A percentile compares a stretch with the other conserved stretches of the same genome.
Evolutionary conservation across 2,888 invertebrate species (phyloP).

Genomic region (Caenorhabditis angaria): DNA sequence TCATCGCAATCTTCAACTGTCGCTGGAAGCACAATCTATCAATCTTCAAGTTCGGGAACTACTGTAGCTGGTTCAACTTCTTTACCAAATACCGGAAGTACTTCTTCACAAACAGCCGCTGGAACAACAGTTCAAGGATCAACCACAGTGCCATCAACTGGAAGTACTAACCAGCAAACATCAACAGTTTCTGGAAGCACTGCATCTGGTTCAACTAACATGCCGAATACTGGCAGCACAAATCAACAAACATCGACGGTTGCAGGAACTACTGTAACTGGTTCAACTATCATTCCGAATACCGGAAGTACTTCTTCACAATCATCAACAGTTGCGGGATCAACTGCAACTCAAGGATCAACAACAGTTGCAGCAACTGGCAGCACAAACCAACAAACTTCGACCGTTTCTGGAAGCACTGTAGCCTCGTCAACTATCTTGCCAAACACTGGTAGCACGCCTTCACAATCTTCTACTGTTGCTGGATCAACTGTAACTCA

Average conservation of each 20-base stretch:
- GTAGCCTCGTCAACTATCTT: not conserved
- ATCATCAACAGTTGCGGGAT: not conserved
- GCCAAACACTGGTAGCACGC: not conserved
- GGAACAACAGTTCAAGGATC: not conserved
- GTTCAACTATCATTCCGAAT: slow-evolving; percentile 1
- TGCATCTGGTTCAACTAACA: no score
- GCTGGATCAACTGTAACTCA: not conserved
- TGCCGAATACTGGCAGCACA: no score
- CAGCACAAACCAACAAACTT: not conserved
- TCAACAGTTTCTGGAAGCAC: not conserved
- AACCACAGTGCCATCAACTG: not conserved
- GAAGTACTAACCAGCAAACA: not conserved
- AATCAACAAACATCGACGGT: not conserved
- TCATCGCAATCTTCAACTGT: no score
- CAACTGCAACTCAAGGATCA: slow-evolving; percentile 3
- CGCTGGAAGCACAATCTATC: no score
- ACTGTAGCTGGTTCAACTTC: no score
- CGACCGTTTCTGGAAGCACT: not conserved
- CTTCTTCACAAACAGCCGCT: not conserved
- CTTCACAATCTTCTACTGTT: not conserved
- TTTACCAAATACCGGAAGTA: no score
- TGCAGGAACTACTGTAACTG: not conserved
- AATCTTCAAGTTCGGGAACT: no score
- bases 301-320: not conserved
- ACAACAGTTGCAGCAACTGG: no score